Base-by-base conservation (phyloP, 2,797 vertebrate genomes). In the Periparus ater region DNA sequence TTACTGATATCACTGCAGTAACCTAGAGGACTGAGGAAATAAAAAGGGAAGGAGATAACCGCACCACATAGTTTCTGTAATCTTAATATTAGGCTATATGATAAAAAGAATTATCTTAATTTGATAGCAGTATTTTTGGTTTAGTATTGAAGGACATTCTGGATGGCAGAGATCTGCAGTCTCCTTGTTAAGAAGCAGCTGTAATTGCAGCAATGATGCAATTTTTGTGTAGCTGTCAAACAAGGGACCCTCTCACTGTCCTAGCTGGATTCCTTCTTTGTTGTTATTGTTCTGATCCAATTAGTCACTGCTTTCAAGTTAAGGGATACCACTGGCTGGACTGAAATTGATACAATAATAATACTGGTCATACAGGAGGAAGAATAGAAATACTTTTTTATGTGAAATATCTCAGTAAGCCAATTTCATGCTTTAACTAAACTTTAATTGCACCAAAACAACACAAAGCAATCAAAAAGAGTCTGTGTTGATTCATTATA, bases 191-290 rank as follows among this genome's bases (percentile, higher is more conserved):
- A 93, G 72, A 81, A 89, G 85, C 89, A 96, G 91, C 93, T 92
- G 87, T 65, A 88, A 77, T 77, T 4, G 17, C 82, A 84, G 89
- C 53, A 91, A 76, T 96, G 92, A 96, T 34, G 84, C 85, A 92
- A 93, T 88, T 93, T 93, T 80, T 92, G 51, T 47, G 63, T 78
- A 81, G 88, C 88, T 93, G 73, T 90, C 72, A 88, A 91, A 97
- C 97, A 97, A 97, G 91, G 81, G 72, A 87, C 83, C 70, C 67
- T 96, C 93, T 96, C 81, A 96, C 66, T 87, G 61, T n/a, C 18
- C 53, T 66, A 93, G 81, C 42, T 94, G 53, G 86, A 93, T 78
- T 89, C 58, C 60, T 83, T 86, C 88, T 95, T 85, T 92, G 87
- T 63, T 81, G 66, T 68, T 67, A 93, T 96, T 96, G 78, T 96